Evolutionary conservation across 2,113 vertebrate species (phyloP).

Genomic region (Chamaea fasciata): DNA sequence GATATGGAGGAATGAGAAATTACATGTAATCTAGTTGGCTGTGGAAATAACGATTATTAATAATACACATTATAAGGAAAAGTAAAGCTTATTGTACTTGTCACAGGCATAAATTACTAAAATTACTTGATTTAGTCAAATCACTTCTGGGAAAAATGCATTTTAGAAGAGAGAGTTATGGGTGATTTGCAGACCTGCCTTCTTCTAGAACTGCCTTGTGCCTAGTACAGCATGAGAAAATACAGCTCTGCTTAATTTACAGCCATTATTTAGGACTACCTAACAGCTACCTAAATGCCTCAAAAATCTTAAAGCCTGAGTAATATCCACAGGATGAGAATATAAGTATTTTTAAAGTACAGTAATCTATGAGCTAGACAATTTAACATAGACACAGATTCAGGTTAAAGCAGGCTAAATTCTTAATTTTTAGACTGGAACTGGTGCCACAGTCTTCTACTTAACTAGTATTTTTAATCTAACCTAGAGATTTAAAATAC

Average conservation of each 20-base stretch:
- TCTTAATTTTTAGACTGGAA: neutral
- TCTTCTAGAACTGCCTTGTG: neutral
- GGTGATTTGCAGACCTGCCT: rapidly evolving
- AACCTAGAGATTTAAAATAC: neutral
- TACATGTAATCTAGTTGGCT: neutral
- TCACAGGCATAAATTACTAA: neutral
- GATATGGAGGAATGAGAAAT: neutral
- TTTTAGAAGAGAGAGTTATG: neutral
- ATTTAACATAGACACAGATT: neutral
- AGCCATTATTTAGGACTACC: neutral
- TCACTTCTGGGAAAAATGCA: neutral
- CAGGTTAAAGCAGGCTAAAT: neutral
- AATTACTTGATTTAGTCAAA: neutral
- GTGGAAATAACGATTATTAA: neutral
- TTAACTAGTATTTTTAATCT: neutral
- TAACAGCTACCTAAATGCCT: neutral
- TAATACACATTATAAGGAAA: neutral
- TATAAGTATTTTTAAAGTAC: neutral
- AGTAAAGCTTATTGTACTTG: neutral
- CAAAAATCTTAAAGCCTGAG: neutral
- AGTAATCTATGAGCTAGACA: neutral
- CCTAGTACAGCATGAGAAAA: neutral
- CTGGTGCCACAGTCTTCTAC: neutral
- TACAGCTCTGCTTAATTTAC: neutral
- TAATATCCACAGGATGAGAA: neutral